Base-by-base conservation (phyloP, 2,888 invertebrate genomes). In the Trimorus sp. region DNA sequence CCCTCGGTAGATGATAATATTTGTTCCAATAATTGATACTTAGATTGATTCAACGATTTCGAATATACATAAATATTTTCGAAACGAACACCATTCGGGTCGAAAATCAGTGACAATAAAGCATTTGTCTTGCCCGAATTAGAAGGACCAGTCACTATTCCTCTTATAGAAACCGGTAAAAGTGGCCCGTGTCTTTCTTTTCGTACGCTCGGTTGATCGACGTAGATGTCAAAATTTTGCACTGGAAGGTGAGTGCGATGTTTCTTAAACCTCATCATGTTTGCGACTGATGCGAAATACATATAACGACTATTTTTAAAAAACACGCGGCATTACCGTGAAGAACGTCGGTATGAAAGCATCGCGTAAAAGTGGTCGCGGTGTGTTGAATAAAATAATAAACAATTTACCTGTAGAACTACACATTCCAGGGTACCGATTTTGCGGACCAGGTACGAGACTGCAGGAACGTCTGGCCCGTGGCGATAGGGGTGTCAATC, bases 401-500 rank as follows among this genome's bases (percentile, higher is more conserved):
- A 71, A 78, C 36, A 81, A 76, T 40, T 68, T 84, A 38, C 83
- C 84, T 42, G 9, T 86, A 1, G 82, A 85, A 59, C 40, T 85
- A 8, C 85, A 85, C 54, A 15, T 84, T 12, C 59, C 69, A 12
- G 51, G 49, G 4, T 70, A 70, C 40, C 58, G 59, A 12, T 70
- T 48, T 12, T 69, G 69, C 16, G 69, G 69, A 16, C 69, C 58
- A 11, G 69, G 69, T 15, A 69, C 69, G 7, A 70, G 59, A 37
- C 45, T 71, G 8, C 16, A 37, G 9, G 26, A 62, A 45, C 12
- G 88, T 54, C 84, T 89, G 45, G 79, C 73, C 7, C 79, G 86
- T 45, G 85, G 86, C 59, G 86, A 87, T 83, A 69, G 63, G 0
- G 85, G 87, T 11, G 84, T 87, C 11, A 88, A 88, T 83, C 73